Base-by-base conservation (phyloP, 2,113 vertebrate genomes). In the Menidia beryllina region DNA sequence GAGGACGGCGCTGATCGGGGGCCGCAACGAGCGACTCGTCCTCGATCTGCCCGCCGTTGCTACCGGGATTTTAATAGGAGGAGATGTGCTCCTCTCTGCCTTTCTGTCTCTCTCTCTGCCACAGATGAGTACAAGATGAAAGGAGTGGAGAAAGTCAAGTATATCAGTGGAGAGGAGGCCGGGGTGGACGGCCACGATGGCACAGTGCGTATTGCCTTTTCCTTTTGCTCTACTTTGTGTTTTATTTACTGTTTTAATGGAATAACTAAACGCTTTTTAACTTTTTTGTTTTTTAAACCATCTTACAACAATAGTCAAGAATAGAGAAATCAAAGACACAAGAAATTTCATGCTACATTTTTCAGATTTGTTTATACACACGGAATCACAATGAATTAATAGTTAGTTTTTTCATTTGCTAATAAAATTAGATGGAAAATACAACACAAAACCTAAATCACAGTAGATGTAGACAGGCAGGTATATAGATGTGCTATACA, bases 81-180 rank as follows among this genome's bases (percentile, higher is more conserved):
- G 65, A 58, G 59, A 75, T 57, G 52, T 61, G 53, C 54, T 76
- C 77, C 59, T 77, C 49, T 77, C 26, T 75, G 23, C 30, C 5
- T 34, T 10, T 47, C 56, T 87, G 55, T 79, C 54, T 81, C 63
- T 55, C 63, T 34, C 68, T 79, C 49, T 81, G 67, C 63, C 59
- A 63, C 92, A 97, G 97, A 97, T 87, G 96, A 98, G 91, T 97
- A 96, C 94, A 97, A 95, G 91, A 96, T 96, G 94, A 97, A 97
- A 94, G 95, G 92, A 67, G 95, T 96, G 91, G 95, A 97, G 93
- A 95, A 96, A 92, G 96, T 97, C 65, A 93, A 93, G 87, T 93
- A 92, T 89, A 90, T 93, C 81, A 81, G 80, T 2, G 91, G 88
- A 82, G 92, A 93, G 2, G 92, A 92, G 36, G 91, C 86, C 39